phyloP scores from a whole-genome alignment of 2,888 invertebrate genomes.

The Chrysina gloriosa region DNA sequence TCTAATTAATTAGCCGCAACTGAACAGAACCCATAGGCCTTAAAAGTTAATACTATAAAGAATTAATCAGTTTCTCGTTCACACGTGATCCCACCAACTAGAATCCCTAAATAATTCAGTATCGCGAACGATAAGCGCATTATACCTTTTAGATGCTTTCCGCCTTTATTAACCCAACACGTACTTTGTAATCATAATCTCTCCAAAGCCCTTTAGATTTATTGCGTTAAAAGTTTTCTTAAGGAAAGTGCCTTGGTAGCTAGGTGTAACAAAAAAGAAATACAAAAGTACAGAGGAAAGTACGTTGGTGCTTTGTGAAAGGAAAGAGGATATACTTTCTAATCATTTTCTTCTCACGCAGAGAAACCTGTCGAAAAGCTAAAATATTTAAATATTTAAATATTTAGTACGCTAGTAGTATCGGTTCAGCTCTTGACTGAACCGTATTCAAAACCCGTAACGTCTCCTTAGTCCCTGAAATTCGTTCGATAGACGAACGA shows the following conservation, averaged over 20 bases:
- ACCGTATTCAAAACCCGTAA: constrained; percentile 3
- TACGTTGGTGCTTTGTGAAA: background rate
- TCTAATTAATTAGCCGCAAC: too few relatives aligned
- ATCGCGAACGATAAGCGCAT: background rate
- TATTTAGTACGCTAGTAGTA: constrained; percentile 16
- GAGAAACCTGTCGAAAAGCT: background rate
- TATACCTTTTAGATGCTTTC: constrained; percentile 1
- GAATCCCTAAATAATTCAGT: constrained; percentile 4
- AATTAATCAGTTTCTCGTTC: background rate
- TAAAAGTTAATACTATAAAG: background rate
- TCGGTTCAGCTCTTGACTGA: background rate
- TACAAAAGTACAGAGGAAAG: background rate
- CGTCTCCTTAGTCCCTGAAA: background rate
- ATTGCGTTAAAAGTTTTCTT: constrained; percentile 22
- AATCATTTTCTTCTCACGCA: constrained; percentile 1
- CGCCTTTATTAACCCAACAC: background rate
- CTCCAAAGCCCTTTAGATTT: background rate
- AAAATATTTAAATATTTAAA: constrained; percentile 25
- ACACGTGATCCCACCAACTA: background rate
- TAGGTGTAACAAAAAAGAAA: background rate
- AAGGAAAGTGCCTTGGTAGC: background rate
- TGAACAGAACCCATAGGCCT: too few relatives aligned
- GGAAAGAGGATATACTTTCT: background rate
- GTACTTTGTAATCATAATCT: constrained; percentile 7
- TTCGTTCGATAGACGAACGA: too few relatives aligned